These are phyloP conservation scores for Camponotus fellah DNA, from an alignment of 2,888 invertebrate genomes.

Conservation along the genomic window DNA sequence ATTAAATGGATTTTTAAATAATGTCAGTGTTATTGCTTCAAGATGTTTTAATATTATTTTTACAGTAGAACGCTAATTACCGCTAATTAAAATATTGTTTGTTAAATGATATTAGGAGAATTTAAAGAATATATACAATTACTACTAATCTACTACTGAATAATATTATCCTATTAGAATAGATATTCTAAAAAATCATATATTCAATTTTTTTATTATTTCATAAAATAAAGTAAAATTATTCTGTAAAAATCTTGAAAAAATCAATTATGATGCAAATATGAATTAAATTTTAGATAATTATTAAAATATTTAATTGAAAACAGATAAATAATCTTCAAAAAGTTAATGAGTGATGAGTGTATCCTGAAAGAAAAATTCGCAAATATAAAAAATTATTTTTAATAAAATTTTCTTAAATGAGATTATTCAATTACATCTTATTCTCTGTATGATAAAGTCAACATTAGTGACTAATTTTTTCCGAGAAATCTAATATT, in stretches of 20 bases:
- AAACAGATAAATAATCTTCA: background rate
- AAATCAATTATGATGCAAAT: background rate
- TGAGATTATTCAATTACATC: conserved; percentile 10
- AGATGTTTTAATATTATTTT: conserved; percentile 3
- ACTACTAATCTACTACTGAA: background rate
- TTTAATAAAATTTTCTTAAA: background rate
- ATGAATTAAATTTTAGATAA: background rate
- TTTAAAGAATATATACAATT: background rate
- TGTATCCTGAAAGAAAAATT: background rate
- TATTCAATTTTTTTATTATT: background rate
- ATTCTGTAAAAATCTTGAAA: background rate
- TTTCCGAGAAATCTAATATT: conserved; percentile 42
- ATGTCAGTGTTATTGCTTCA: background rate
- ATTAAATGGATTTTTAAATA: background rate
- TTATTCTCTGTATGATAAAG: background rate
- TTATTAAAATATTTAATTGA: background rate
- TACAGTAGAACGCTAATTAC: background rate
- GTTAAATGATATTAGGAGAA: background rate
- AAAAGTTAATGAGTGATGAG: background rate
- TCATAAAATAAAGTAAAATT: background rate
- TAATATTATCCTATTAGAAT: background rate
- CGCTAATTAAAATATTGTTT: conserved; percentile 1
- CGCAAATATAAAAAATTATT: conserved; percentile 5
- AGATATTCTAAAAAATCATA: background rate
- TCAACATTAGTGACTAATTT: conserved; percentile 9